phyloP scores from a whole-genome alignment of 2,113 vertebrate genomes.

The Empidonax alnorum region DNA sequence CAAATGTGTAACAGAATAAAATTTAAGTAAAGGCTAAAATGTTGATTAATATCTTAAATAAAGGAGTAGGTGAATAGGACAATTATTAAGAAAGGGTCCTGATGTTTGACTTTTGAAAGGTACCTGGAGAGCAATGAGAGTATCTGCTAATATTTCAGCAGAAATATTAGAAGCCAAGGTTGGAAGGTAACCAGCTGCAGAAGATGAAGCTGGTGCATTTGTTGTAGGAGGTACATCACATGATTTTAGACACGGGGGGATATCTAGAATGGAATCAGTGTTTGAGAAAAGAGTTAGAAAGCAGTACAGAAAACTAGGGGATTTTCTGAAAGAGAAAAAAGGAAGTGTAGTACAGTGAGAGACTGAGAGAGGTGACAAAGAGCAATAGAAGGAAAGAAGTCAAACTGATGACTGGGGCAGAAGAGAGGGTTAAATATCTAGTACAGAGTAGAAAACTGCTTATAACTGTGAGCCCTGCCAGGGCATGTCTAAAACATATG shows the following conservation, averaged over 20 bases:
- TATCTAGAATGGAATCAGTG: not conserved
- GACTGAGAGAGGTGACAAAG: not conserved
- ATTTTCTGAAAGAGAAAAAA: not conserved
- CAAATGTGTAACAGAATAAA: not conserved
- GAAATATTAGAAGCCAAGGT: not conserved
- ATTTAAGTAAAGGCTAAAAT: not conserved
- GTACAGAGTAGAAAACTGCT: not conserved
- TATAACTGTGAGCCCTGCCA: not conserved
- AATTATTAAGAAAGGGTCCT: not conserved
- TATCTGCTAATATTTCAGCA: not conserved
- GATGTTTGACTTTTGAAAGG: not conserved
- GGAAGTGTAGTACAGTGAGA: not conserved
- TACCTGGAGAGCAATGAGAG: not conserved
- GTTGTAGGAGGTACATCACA: rapidly evolving
- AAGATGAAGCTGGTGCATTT: not conserved
- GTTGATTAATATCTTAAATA: not conserved
- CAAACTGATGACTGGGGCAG: rapidly evolving
- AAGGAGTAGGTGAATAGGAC: not conserved
- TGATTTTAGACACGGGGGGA: not conserved
- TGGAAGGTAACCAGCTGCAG: not conserved
- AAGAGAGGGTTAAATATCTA: not conserved
- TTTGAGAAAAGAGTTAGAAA: not conserved
- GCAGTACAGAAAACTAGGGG: not conserved
- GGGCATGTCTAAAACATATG: not conserved
- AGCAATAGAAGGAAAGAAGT: not conserved